Evolutionary conservation across 2,797 vertebrate genomes (phyloP).

Genomic region (Neosalanx taihuensis): DNA sequence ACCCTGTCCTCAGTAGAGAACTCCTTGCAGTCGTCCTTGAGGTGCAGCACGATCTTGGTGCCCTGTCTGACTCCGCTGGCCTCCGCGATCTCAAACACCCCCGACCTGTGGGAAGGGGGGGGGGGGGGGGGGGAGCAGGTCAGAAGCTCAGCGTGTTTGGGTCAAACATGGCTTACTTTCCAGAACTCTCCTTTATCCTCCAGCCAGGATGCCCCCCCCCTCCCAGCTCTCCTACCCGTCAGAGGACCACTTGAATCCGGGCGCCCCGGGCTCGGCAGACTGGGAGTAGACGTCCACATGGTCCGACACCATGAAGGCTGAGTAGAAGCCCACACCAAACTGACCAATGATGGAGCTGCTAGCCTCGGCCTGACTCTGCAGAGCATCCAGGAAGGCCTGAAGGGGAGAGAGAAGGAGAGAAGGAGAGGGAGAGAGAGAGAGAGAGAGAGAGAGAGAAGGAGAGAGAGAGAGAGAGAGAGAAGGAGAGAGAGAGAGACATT

Average conservation of each 20-base stretch:
- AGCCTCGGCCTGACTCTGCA: conserved; percentile 87
- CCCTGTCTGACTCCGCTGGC: conserved; percentile 87
- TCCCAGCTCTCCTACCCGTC: conserved; percentile 80
- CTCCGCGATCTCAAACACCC: conserved; percentile 88
- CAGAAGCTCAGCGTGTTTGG: too few species aligned
- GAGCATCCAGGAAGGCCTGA: conserved; percentile 88
- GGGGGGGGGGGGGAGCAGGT: background rate
- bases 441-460: background rate
- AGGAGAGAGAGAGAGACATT: background rate
- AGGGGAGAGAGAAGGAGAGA: background rate
- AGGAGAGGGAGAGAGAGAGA: background rate
- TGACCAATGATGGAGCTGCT: conserved; percentile 93
- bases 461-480: background rate
- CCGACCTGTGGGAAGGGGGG: conserved; percentile 75
- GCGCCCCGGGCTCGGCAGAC: conserved; percentile 67
- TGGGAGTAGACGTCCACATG: conserved; percentile 90
- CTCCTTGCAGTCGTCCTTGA: conserved; percentile 91
- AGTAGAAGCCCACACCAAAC: conserved; percentile 99
- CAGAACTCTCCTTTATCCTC: background rate
- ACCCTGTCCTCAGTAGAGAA: conserved; percentile 88
- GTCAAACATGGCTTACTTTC: too few species aligned
- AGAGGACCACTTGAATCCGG: conserved; percentile 89
- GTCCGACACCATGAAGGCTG: conserved; percentile 94
- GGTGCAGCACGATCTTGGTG: conserved; percentile 91
- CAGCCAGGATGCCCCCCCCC: background rate